phyloP scores from a whole-genome alignment of 2,113 vertebrate genomes.

The Osmerus mordax region DNA sequence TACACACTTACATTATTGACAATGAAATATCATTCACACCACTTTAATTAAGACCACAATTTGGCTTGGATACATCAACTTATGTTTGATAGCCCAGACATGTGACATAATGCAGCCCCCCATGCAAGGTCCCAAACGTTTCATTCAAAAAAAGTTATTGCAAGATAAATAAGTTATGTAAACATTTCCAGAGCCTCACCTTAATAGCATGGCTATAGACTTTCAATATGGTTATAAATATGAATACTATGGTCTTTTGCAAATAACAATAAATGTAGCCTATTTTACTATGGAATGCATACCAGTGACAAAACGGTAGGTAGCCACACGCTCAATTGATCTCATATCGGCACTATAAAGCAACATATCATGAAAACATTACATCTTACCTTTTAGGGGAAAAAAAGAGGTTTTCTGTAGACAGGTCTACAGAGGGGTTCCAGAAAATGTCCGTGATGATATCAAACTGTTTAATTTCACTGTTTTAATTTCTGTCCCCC shows the following conservation, averaged over 20 bases:
- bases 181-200: conserved; percentile 45
- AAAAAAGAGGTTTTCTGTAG: no score
- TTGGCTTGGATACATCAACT: conserved; percentile 47
- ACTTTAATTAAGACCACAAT: conserved; percentile 38
- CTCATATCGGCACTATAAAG: no score
- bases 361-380: no score
- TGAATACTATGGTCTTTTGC: conserved; percentile 26
- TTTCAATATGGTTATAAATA: conserved; percentile 48
- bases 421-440: no score
- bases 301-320: conserved; percentile 10
- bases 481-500: no score
- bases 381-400: no score
- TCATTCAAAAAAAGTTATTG: conserved; percentile 47
- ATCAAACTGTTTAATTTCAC: no score
- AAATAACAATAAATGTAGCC: conserved; percentile 33
- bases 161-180: conserved; percentile 60
- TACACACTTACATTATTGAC: conserved; percentile 43
- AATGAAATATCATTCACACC: conserved; percentile 48
- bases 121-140: conserved; percentile 33
- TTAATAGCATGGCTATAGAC: conserved; percentile 37
- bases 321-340: conserved; percentile 6
- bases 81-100: not conserved
- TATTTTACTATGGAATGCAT: conserved; percentile 24
- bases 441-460: no score
- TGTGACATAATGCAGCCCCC: conserved; percentile 26